Evolutionary conservation across 2,113 vertebrate species (phyloP).

Genomic region (Anguilla japonica): DNA sequence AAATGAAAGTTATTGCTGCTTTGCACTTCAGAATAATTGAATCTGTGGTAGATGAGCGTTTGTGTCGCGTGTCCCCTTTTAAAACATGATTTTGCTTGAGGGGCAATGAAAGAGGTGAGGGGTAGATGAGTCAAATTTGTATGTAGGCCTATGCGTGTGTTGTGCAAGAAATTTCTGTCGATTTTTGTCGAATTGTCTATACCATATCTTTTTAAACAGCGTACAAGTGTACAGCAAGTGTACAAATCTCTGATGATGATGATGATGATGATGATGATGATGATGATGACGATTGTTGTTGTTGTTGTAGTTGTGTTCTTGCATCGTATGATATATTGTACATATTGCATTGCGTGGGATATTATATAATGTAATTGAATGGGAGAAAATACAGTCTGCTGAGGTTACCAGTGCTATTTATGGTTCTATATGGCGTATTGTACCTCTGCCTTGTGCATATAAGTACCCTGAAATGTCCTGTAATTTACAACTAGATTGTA

Average conservation of each 20-base stretch:
- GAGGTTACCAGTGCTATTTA: conserved; percentile 12
- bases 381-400: not conserved
- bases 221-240: too few relatives aligned
- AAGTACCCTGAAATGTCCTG: not conserved
- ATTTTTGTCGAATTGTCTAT: too few relatives aligned
- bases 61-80: not conserved
- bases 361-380: not conserved
- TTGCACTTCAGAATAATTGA: too few relatives aligned
- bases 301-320: too few relatives aligned
- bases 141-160: not conserved
- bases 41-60: too few relatives aligned
- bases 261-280: too few relatives aligned
- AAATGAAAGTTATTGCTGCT: too few relatives aligned
- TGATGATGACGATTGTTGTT: too few relatives aligned
- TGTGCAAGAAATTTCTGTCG: too few relatives aligned
- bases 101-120: not conserved
- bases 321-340: too few relatives aligned
- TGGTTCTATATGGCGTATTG: conserved; percentile 24
- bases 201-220: too few relatives aligned
- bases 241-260: too few relatives aligned
- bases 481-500: not conserved
- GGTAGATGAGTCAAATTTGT: not conserved
- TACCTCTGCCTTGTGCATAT: conserved; percentile 4
- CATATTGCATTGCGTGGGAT: not conserved
- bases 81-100: not conserved